Evolutionary conservation across 2,113 vertebrate genomes (phyloP).

Genomic region (Elaphurus davidianus): DNA sequence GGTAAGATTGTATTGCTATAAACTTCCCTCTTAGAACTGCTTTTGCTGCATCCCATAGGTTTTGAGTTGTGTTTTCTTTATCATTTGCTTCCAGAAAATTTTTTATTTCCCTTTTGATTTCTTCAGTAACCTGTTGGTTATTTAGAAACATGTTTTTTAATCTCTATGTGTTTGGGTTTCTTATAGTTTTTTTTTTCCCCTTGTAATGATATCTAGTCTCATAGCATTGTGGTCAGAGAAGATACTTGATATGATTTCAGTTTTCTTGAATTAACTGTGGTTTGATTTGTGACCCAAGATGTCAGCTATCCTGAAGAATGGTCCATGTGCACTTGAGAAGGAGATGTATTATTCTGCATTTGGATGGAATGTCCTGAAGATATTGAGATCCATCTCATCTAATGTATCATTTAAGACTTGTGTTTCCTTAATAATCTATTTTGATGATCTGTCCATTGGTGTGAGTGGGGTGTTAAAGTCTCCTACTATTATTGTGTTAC

Average conservation of each 20-base stretch:
- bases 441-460: neutral
- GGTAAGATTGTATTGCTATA: neutral
- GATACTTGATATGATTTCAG: neutral
- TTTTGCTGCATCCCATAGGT: neutral
- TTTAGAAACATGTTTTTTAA: neutral
- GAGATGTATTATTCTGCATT: neutral
- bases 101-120: neutral
- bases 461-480: neutral
- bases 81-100: neutral
- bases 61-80: neutral
- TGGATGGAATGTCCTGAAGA: neutral
- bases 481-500: neutral
- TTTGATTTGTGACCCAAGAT: neutral
- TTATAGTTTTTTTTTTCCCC: neutral
- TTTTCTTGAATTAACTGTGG: neutral
- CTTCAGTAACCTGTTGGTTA: neutral
- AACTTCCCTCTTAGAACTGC: neutral
- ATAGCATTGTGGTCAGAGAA: neutral
- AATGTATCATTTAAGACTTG: neutral
- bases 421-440: neutral
- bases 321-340: neutral
- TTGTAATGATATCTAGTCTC: neutral
- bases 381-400: neutral
- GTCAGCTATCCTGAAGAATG: neutral
- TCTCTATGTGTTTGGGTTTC: neutral